Conservation (phyloP, 1,140 invertebrate genomes). For the Pseudoatta argentina region DNA sequence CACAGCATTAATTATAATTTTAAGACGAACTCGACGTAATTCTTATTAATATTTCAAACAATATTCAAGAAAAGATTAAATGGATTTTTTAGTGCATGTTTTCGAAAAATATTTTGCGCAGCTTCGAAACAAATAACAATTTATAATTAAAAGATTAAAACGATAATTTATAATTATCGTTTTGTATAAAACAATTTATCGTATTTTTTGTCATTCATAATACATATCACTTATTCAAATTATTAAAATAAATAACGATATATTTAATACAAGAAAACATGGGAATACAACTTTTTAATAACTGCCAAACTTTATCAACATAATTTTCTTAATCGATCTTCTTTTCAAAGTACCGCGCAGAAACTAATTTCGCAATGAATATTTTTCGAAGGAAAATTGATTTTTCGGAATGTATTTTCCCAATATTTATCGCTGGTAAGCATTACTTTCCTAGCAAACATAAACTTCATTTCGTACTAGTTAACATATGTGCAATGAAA, state of each 20-base stretch:
- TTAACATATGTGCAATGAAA: constrained; percentile 41
- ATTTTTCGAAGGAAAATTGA: constrained; percentile 29
- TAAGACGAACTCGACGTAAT: constrained; percentile 2
- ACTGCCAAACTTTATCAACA: neutral
- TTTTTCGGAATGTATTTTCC: constrained; percentile 26
- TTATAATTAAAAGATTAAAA: neutral
- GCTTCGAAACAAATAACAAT: neutral
- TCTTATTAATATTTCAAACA: constrained; percentile 14
- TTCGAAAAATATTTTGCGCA: neutral
- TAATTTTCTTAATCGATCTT: neutral
- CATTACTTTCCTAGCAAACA: constrained; percentile 35
- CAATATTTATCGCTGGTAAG: neutral
- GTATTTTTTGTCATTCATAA: neutral
- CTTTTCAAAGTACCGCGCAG: neutral
- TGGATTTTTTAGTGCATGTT: neutral
- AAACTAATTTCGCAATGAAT: constrained; percentile 26
- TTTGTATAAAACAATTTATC: neutral
- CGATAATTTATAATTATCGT: neutral
- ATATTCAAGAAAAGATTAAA: constrained; percentile 5
- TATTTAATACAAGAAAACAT: neutral
- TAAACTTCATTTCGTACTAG: constrained; percentile 37
- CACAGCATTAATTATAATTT: constrained; percentile 15
- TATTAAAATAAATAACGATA: neutral
- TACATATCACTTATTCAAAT: neutral
- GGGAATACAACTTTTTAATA: neutral